phyloP scores from a whole-genome alignment of 2,888 invertebrate species.

The Mythimna loreyi region DNA sequence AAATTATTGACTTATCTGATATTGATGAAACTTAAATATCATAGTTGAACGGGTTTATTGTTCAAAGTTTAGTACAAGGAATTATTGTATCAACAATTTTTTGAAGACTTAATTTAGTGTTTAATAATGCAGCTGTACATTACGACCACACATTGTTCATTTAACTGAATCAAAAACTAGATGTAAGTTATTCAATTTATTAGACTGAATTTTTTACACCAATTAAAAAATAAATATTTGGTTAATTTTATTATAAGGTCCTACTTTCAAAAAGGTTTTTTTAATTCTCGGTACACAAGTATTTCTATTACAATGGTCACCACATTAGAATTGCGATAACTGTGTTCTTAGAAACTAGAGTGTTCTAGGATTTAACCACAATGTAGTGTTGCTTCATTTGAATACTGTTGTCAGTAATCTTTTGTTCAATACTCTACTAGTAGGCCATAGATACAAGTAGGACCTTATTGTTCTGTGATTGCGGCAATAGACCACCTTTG shows the following conservation, averaged over 20 bases:
- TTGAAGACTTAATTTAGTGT: constrained; percentile 12
- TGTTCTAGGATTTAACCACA: neutral
- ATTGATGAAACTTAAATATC: constrained; percentile 21
- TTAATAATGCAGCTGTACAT: constrained; percentile 37
- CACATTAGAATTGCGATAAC: neutral
- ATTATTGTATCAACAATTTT: constrained; percentile 39
- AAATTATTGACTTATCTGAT: constrained; percentile 11
- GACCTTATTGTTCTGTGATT: constrained; percentile 16
- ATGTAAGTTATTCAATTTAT: constrained; percentile 52
- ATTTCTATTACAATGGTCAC: too few species aligned
- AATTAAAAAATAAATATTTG: constrained; percentile 16
- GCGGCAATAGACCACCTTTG: constrained; percentile 13
- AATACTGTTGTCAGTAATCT: constrained; percentile 1
- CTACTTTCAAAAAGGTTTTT: constrained; percentile 10
- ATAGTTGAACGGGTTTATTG: constrained; percentile 36
- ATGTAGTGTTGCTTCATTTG: neutral
- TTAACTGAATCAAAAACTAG: constrained; percentile 48
- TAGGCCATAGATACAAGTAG: constrained; percentile 6
- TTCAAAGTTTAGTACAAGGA: constrained; percentile 61
- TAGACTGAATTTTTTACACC: constrained; percentile 64
- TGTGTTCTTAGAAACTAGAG: constrained; percentile 3
- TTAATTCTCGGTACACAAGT: neutral
- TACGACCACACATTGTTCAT: constrained; percentile 56
- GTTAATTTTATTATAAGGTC: constrained; percentile 17
- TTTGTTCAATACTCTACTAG: neutral